Evolutionary conservation across 2,113 vertebrate genomes (phyloP).

Genomic region (Donacobius atricapilla): DNA sequence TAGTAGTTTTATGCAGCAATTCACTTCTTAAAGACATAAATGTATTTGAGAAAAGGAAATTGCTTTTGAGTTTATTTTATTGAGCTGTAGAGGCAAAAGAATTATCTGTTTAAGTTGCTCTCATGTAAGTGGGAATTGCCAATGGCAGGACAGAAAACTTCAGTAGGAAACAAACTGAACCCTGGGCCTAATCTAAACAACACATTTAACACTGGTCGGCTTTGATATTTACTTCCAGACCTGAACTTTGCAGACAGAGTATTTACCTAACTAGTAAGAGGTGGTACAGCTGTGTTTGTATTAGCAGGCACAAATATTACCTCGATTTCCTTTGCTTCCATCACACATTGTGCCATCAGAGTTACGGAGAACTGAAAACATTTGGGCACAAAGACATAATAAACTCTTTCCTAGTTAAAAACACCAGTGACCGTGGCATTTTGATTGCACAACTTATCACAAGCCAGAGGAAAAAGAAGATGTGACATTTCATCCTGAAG

Average conservation of each 20-base stretch:
- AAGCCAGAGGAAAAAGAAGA: background rate
- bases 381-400: background rate
- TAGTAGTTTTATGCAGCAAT: background rate
- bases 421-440: background rate
- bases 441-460: background rate
- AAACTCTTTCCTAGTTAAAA: background rate
- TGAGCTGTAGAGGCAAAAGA: background rate
- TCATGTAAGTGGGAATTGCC: background rate
- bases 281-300: background rate
- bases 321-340: background rate
- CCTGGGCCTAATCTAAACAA: background rate
- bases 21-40: background rate
- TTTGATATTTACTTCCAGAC: background rate
- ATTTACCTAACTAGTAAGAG: background rate
- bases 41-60: background rate
- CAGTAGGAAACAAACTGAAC: background rate
- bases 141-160: background rate
- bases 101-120: background rate
- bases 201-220: background rate
- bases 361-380: background rate
- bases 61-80: background rate
- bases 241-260: background rate
- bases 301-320: background rate
- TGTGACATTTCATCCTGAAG: background rate
- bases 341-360: background rate